Percentiles rank a stretch among this genome's conserved stretches.
Conservation (phyloP, 92 coral and sea anemone species). For the Porites evermanni region DNA sequence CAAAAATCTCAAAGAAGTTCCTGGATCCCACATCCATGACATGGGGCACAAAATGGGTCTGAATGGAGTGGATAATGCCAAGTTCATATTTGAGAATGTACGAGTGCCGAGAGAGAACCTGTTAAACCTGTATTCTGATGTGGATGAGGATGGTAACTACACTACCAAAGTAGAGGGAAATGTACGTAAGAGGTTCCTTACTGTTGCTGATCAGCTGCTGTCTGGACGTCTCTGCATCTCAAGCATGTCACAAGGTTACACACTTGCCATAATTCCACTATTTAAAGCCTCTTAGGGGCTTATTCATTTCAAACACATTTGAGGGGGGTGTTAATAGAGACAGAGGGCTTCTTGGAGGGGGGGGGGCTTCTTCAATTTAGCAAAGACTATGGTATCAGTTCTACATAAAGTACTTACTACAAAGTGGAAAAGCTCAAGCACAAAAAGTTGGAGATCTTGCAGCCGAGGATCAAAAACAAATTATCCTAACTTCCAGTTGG, state of each 20-base stretch:
- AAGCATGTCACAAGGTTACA: slow-evolving; percentile 86
- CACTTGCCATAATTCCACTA: not conserved
- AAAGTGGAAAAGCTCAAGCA: too few species aligned
- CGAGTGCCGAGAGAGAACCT: slow-evolving; percentile 91
- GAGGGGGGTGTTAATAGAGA: too few species aligned
- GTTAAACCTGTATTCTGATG: slow-evolving; percentile 87
- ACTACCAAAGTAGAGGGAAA: slow-evolving; percentile 77
- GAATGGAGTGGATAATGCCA: slow-evolving; percentile 95
- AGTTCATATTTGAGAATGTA: slow-evolving; percentile 87
- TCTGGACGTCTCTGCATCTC: slow-evolving; percentile 92
- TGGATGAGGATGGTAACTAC: slow-evolving; percentile 80
- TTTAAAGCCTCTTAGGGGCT: too few species aligned
- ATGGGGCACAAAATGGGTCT: slow-evolving; percentile 97
- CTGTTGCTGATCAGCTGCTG: slow-evolving; percentile 91
- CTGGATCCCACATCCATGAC: slow-evolving; percentile 85
- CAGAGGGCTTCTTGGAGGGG: too few species aligned
- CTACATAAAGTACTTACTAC: too few species aligned
- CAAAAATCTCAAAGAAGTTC: slow-evolving; percentile 76
- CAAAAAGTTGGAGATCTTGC: too few species aligned
- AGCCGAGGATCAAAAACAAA: too few species aligned
- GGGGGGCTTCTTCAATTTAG: too few species aligned
- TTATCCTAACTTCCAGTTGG: too few species aligned
- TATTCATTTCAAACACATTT: too few species aligned
- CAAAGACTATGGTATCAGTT: too few species aligned
- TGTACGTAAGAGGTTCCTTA: slow-evolving; percentile 81